Evolutionary conservation across 1,140 invertebrate species (phyloP).

Genomic region (Sarcophaga bullata): DNA sequence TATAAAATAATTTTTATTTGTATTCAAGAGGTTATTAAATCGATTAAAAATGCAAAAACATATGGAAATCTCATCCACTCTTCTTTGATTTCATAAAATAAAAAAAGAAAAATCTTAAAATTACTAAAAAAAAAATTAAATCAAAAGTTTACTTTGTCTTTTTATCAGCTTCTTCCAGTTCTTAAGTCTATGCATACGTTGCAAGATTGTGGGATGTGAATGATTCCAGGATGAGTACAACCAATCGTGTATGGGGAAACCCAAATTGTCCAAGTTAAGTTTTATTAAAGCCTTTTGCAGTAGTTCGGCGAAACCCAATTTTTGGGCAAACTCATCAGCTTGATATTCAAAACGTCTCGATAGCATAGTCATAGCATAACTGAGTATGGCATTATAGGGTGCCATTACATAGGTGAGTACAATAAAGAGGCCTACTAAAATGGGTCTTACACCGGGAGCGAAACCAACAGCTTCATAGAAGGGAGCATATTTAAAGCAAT

Average conservation of each 20-base stretch:
- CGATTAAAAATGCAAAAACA: too few relatives aligned
- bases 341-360: conserved; percentile 91
- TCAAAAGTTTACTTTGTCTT: conserved; percentile 33
- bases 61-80: too few relatives aligned
- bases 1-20: background rate
- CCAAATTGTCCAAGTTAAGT: conserved; percentile 93
- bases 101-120: background rate
- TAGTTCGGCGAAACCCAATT: conserved; percentile 77
- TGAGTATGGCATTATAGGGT: conserved; percentile 90
- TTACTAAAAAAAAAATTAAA: background rate
- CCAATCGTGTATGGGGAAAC: conserved; percentile 91
- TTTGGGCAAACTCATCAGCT: conserved; percentile 94
- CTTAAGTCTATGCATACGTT: conserved; percentile 76
- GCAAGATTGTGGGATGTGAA: conserved; percentile 95
- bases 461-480: conserved; percentile 93
- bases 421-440: conserved; percentile 91
- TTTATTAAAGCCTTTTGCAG: conserved; percentile 88
- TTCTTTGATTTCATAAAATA: background rate
- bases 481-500: conserved; percentile 81
- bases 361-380: conserved; percentile 75
- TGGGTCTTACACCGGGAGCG: conserved; percentile 77
- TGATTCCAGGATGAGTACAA: conserved; percentile 93
- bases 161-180: conserved; percentile 48
- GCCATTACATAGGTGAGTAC: conserved; percentile 92
- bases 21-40: background rate